Base-by-base conservation (phyloP, 2,797 vertebrate species). In the Mormyrus proboscirostris region DNA sequence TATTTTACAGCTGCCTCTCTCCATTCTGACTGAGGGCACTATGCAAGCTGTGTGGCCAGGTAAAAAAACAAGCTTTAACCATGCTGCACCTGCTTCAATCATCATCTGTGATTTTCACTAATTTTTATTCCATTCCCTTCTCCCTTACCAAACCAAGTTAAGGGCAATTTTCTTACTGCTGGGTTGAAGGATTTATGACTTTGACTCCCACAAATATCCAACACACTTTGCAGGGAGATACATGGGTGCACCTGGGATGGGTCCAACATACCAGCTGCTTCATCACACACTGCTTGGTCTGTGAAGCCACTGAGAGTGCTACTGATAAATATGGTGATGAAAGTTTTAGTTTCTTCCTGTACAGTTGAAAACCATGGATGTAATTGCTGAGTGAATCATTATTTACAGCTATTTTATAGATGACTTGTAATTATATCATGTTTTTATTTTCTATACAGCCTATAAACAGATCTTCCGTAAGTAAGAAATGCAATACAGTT, bases 341-440 rank as follows among this genome's bases (percentile, higher is more conserved):
- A 82, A 47, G 41, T 82, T 41, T 82, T 47, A 44, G 41, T 47
- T 82, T 82, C 76, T 82, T 82, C 41, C 41, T 41, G 73, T 9
- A 44, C 12, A 82, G 41, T 47, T 82, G 41, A 82, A 47, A 82
- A 19, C 41, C 41, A 82, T 82, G 41, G 76, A 82, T 82, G 41
- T 47, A 82, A 44, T 8, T 41, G 76, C 76, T 44, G 76, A 82
- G 33, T 47, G 76, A 82, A 82, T 82, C 76, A 82, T 82, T 82
- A 82, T 82, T 44, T 82, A 82, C 76, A 73, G 65, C 65, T 73
- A 82, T 82, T 82, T 82, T 82, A 44, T 82, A 82, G 76, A 82
- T 82, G 7, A 82, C 38, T 82, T 82, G 76, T 16, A 82, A 82
- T 82, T 82, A 47, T n/a, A 82, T 82, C 38, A 2, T 79, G 14